Conservation (phyloP, 2,888 invertebrate genomes). For the Notodonta ziczac region DNA sequence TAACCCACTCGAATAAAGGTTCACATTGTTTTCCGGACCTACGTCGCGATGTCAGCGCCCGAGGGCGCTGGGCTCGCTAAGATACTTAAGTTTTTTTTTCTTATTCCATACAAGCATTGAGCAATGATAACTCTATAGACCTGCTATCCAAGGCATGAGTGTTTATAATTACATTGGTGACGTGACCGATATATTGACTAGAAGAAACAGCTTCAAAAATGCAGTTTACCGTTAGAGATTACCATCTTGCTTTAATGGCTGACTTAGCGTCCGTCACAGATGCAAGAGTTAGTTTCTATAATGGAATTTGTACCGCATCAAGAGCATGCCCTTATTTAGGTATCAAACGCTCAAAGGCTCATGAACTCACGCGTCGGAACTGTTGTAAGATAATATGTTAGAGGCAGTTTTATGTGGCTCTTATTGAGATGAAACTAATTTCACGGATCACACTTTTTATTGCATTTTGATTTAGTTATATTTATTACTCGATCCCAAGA, state of each 20-base stretch:
- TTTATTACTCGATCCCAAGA: background rate
- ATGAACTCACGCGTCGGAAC: background rate
- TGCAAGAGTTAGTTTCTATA: slow-evolving; percentile 41
- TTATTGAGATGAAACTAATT: background rate
- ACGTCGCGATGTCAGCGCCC: slow-evolving; percentile 22
- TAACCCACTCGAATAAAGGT: slow-evolving; percentile 11
- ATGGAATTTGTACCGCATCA: slow-evolving; percentile 41
- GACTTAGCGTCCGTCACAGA: slow-evolving; percentile 47
- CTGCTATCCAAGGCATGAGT: slow-evolving; percentile 38
- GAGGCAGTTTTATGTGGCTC: background rate
- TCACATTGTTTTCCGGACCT: slow-evolving; percentile 16
- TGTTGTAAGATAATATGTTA: too few species aligned
- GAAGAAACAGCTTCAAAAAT: slow-evolving; percentile 46
- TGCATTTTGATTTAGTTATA: background rate
- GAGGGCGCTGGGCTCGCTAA: slow-evolving; percentile 45
- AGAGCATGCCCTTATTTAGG: slow-evolving; percentile 26
- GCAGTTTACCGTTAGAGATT: slow-evolving; percentile 56
- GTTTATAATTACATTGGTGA: slow-evolving; percentile 41
- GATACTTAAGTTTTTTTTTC: slow-evolving; percentile 19
- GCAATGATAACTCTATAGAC: slow-evolving; percentile 26
- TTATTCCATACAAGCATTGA: slow-evolving; percentile 27
- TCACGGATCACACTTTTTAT: background rate
- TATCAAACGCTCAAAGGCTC: slow-evolving; percentile 5
- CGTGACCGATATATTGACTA: slow-evolving; percentile 39
- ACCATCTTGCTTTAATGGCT: slow-evolving; percentile 48